A percentile compares a stretch with the other conserved stretches of the same genome.
phyloP scores from a whole-genome alignment of 1,140 invertebrate species.

The Hermetia illucens region DNA sequence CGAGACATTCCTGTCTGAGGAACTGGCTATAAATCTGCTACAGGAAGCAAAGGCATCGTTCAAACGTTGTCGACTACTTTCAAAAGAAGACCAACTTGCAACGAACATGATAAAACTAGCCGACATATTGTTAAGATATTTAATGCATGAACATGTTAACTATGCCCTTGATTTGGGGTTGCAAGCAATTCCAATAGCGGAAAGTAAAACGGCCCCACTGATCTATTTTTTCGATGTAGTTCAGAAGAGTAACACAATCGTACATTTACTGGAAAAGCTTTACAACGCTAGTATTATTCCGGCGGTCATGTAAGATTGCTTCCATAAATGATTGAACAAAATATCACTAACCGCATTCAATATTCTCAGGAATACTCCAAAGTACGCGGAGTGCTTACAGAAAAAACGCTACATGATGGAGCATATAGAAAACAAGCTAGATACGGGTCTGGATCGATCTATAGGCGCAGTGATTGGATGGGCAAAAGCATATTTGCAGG shows the following conservation, averaged over 20 bases:
- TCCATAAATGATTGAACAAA: too few relatives aligned
- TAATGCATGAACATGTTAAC: constrained; percentile 88
- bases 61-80: constrained; percentile 73
- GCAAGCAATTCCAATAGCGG: constrained; percentile 80
- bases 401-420: constrained; percentile 77
- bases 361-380: constrained; percentile 64
- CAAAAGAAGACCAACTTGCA: constrained; percentile 61
- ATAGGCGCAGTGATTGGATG: constrained; percentile 80
- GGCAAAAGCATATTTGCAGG: constrained; percentile 80
- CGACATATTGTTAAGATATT: constrained; percentile 72
- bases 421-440: constrained; percentile 83
- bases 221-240: constrained; percentile 92
- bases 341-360: constrained; percentile 4
- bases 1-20: constrained; percentile 94
- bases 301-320: constrained; percentile 57
- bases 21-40: constrained; percentile 84
- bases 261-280: constrained; percentile 90
- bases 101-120: constrained; percentile 71
- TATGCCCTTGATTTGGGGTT: constrained; percentile 91
- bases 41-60: constrained; percentile 87
- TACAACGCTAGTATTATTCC: constrained; percentile 83
- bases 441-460: constrained; percentile 77
- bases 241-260: constrained; percentile 87
- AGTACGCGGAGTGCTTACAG: constrained; percentile 73
- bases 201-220: constrained; percentile 66